Base-by-base conservation (phyloP, 2,113 vertebrate genomes). In the Apus apus region DNA sequence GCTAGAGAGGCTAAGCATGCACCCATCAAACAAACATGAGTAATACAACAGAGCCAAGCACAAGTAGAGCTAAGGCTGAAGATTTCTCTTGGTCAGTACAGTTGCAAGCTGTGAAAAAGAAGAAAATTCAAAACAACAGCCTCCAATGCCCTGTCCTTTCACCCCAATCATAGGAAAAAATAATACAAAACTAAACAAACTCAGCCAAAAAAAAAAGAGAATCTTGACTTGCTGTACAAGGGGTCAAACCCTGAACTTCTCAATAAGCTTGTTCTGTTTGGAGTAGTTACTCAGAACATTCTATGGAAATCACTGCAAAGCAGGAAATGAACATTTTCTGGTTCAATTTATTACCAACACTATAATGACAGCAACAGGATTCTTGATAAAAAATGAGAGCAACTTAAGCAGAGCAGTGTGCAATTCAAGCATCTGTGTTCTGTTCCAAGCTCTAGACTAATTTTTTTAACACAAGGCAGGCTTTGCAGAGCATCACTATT, bases 1-100 rank as follows among this genome's bases (percentile, higher is more conserved):
- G 29, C 45, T 53, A 3, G 38, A 46, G 68, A 77, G 22, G 16
- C 13, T 15, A 6, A 38, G 13, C 51, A 16, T 10, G 15, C 26
- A 68, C 2, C 4, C 32, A 13, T 3, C 48, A 2, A 40, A 43
- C 29, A 43, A 43, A 8, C 0, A 0, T 45, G 45, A 40, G 29
- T 5, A 8, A 45, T 16, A 4, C 1, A 1, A 32, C 43, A 79
- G 22, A 65, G 7, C 50, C 67, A 36, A 40, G 16, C 1, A 62
- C 25, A 29, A 36, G 60, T 34, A 87, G 36, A 76, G 26, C 17
- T 4, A 30, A 22, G 43, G 73, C 50, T 70, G 36, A 90, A 70
- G 45, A 23, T 17, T 34, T 29, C 32, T 23, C 54, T 34, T 13
- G 2, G 17, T 22, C 34, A 53, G 18, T 45, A 58, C n/a, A 45